Base-by-base conservation (phyloP, 2,797 vertebrate species). In the Cossypha dichroa region DNA sequence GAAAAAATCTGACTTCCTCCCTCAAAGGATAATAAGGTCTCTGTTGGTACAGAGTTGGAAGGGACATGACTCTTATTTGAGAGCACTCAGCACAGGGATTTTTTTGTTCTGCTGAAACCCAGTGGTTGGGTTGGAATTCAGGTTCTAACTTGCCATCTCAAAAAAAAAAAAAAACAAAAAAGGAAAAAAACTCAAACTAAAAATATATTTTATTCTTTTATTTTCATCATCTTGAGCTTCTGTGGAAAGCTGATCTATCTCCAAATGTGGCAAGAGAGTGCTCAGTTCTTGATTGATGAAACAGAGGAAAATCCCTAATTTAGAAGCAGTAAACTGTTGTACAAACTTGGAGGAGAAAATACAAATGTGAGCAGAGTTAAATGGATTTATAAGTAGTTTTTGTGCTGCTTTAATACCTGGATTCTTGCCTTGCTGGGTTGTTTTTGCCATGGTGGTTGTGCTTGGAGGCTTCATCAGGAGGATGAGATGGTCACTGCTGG, bases 101-200 rank as follows among this genome's bases (percentile, higher is more conserved):
- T 87, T 95, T 96, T 97, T 97, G 95, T 97, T 96, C 84, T 85
- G 60, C 89, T 85, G 75, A 70, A 96, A 88, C 6, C 4, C 48
- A 68, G 95, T 58, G 96, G 92, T 94, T 92, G 86, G 49, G 75
- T 76, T 93, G 95, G 94, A 96, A 96, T 95, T 93, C 88, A 87
- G 81, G 93, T 95, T 87, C 72, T 93, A 49, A 80, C 75, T 73
- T 89, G 83, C 72, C 88, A 79, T 70, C 74, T 81, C 34, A 13
- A 33, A 22, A 23, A 52, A 62, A 52, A 62, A 38, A 66, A 68
- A 51, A 48, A n/a, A 45, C 49, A 29, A 34, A 51, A 64, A 40
- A 23, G 33, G 9, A 25, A 46, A 40, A 60, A 59, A 75, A 4
- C 26, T 20, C 3, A 0, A 73, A 59, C 88, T 93, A 91, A 92